phyloP scores from a whole-genome alignment of 2,888 invertebrate genomes.

The Meiosimyza decipiens region DNA sequence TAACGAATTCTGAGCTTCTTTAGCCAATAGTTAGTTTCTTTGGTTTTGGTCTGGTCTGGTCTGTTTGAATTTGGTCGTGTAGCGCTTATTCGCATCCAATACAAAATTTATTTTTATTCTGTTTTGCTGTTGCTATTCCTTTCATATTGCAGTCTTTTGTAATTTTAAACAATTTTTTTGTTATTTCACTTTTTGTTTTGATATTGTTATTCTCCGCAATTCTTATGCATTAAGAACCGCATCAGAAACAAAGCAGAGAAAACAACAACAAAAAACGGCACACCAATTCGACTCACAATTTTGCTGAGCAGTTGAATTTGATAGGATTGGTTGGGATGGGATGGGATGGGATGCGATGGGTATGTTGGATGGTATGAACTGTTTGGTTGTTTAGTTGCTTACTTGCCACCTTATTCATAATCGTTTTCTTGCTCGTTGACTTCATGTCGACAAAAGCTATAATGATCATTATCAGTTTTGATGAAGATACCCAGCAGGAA shows the following conservation, averaged over 20 bases:
- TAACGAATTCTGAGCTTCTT: too few relatives aligned
- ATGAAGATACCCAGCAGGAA: not conserved
- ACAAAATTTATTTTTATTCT: slow-evolving; percentile 22
- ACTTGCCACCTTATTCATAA: slow-evolving; percentile 36
- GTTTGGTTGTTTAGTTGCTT: slow-evolving; percentile 22
- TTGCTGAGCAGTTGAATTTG: too few relatives aligned
- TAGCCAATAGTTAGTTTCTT: slow-evolving; percentile 38
- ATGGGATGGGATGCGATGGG: too few relatives aligned
- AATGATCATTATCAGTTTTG: not conserved
- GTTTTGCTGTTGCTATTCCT: too few relatives aligned
- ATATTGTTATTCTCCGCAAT: slow-evolving; percentile 24
- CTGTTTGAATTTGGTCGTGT: slow-evolving; percentile 43
- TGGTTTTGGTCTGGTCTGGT: slow-evolving; percentile 47
- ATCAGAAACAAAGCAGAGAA: not conserved
- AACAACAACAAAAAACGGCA: too few relatives aligned
- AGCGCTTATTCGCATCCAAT: slow-evolving; percentile 10
- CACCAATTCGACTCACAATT: too few relatives aligned
- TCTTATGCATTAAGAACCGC: slow-evolving; percentile 18
- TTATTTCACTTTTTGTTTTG: slow-evolving; percentile 29
- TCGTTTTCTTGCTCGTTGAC: slow-evolving; percentile 28
- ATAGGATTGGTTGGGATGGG: too few relatives aligned
- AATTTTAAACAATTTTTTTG: slow-evolving; percentile 29
- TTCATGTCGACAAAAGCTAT: not conserved
- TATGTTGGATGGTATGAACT: too few relatives aligned
- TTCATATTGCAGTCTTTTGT: not conserved